Conservation (phyloP, 2,888 invertebrate genomes). For the Polydrusus pterygomalis region DNA sequence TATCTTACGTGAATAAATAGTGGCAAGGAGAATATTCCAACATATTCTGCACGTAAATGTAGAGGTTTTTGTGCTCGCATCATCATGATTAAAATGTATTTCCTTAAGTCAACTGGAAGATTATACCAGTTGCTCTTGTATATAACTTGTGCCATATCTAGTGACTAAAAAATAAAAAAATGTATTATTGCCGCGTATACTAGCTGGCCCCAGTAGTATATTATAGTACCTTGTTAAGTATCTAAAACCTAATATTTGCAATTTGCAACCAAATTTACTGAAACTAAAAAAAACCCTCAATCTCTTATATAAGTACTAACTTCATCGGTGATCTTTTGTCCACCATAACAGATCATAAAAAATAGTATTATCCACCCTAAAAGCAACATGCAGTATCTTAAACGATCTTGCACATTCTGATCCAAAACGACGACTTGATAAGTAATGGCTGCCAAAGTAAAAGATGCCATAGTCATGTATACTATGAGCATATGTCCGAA, state of each 20-base stretch:
- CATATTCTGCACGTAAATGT: constrained; percentile 25
- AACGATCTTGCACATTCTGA: constrained; percentile 31
- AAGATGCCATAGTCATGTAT: constrained; percentile 42
- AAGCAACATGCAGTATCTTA: constrained; percentile 39
- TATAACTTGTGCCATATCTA: constrained; percentile 18
- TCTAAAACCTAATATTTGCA: too few species aligned
- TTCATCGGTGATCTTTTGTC: constrained; percentile 41
- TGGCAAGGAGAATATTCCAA: constrained; percentile 24
- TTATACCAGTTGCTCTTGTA: constrained; percentile 32
- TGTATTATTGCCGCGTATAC: too few species aligned
- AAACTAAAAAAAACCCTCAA: too few species aligned
- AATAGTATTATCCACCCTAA: constrained; percentile 38
- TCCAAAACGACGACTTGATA: constrained; percentile 43
- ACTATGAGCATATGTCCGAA: constrained; percentile 34
- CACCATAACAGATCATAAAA: constrained; percentile 41
- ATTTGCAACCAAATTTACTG: too few species aligned
- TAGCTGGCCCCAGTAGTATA: too few species aligned
- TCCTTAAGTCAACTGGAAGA: constrained; percentile 21
- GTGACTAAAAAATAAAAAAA: constrained; percentile 16
- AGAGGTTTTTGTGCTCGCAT: constrained; percentile 12
- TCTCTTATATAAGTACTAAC: too few species aligned
- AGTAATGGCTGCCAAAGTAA: constrained; percentile 36
- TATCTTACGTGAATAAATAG: constrained; percentile 25
- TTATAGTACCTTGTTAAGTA: too few species aligned
- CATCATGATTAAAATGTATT: constrained; percentile 26